phyloP scores from a whole-genome alignment of 2,888 invertebrate species.

The Myathropa florea region DNA sequence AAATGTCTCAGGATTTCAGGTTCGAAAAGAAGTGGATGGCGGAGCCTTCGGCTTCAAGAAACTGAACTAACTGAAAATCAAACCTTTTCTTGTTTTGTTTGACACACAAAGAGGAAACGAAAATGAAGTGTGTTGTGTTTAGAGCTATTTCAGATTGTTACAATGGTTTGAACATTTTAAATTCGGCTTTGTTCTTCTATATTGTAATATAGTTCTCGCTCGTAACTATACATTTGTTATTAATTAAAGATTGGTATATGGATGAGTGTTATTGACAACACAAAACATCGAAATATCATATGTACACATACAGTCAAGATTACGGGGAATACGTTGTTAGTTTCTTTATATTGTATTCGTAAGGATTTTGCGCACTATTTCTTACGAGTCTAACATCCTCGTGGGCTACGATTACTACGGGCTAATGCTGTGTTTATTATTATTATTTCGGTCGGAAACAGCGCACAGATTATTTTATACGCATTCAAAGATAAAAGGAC shows the following conservation, averaged over 20 bases:
- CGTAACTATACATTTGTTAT: not conserved
- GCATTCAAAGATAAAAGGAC: not conserved
- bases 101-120: no score
- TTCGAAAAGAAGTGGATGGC: no score
- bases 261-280: not conserved
- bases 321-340: not conserved
- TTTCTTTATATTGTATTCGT: not conserved
- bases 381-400: conserved; percentile 61
- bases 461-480: conserved; percentile 8
- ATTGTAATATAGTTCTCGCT: not conserved
- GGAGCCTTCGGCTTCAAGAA: no score
- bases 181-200: not conserved
- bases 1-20: no score
- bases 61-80: no score
- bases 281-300: not conserved
- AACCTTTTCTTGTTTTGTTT: no score
- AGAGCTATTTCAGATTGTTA: not conserved
- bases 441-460: conserved; percentile 61
- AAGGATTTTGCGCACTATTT: conserved; percentile 56
- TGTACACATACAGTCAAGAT: not conserved
- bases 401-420: conserved; percentile 63
- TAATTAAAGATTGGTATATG: not conserved
- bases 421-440: conserved; percentile 60
- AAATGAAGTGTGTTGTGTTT: no score
- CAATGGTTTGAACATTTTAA: not conserved